Base-by-base conservation (phyloP, 2,888 invertebrate species). In the Mycalesis mineus region DNA sequence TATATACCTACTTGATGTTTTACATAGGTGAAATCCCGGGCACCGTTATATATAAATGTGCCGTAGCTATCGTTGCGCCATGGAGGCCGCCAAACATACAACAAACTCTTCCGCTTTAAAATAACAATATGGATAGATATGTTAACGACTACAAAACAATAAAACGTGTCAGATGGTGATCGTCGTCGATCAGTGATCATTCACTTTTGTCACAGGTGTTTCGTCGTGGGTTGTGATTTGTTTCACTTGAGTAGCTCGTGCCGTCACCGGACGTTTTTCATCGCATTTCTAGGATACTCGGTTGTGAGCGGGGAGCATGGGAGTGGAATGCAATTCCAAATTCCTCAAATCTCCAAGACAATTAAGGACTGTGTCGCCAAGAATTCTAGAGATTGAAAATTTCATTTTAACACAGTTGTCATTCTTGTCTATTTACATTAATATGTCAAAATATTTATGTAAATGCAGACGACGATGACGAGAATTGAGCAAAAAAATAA, bases 221-320 rank as follows among this genome's bases (percentile, higher is more conserved):
- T 37, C 31, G 49, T 49, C 62, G 66, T 60, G 53, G n/a, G n/a
- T n/a, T 33, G 22, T 52, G 58, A 64, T 62, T 65, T 52, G 58
- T 55, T 53, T 40, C 62, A 45, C 36, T 44, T n/a, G 44, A 15
- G 31, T 31, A 6, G 15, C 61, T 53, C 59, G 57, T 57, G 61
- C 54, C 36, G 11, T 45, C 22, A 36, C 31, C 44, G 13, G 31
- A 31, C 17, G 55, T 54, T 64, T 63, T 64, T 63, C 52, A 51
- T 58, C 55, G 55, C 65, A 67, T 68, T 68, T 60, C 60, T 61
- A 37, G 55, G 62, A 68, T 63, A 55, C 54, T 55, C 55, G 55
- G 66, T 65, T 66, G 61, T 55, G 54, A 49, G 52, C 57, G 48
- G 13, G 22, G 36, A 13, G 56, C 15, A 51, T 45, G 42, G 53